Percentiles rank a stretch among this genome's conserved stretches.
These are phyloP conservation scores for Brachyptera risi DNA, from an alignment of 2,888 invertebrate species.

Conservation along the genomic window DNA sequence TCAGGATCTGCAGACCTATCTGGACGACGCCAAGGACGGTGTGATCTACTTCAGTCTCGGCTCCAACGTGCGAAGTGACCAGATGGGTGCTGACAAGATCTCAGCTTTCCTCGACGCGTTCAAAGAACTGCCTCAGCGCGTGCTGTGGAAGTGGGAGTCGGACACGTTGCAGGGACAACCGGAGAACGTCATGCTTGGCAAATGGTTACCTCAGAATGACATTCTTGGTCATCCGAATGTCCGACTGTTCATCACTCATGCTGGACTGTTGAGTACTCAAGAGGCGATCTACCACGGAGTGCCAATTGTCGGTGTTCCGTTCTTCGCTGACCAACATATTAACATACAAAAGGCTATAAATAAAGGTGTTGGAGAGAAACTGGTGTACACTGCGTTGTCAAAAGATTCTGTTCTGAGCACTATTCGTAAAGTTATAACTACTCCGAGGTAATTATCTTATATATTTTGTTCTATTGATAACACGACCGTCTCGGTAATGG, in stretches of 20 bases:
- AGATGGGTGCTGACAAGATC: constrained; percentile 28
- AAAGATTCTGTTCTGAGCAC: constrained; percentile 36
- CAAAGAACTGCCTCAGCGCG: constrained; percentile 32
- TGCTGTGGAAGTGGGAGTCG: constrained; percentile 43
- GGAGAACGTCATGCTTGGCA: constrained; percentile 40
- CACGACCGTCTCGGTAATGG: too few species aligned
- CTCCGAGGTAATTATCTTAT: constrained; percentile 36
- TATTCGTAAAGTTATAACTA: constrained; percentile 37
- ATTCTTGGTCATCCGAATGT: constrained; percentile 46
- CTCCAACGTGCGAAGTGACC: constrained; percentile 38
- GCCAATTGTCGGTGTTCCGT: constrained; percentile 51
- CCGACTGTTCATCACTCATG: constrained; percentile 48
- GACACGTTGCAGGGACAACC: constrained; percentile 35
- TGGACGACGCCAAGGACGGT: too few species aligned
- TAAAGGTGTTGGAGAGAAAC: constrained; percentile 41
- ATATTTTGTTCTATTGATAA: too few species aligned
- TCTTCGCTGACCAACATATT: constrained; percentile 49
- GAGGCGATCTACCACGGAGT: constrained; percentile 49
- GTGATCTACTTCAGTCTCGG: constrained; percentile 42
- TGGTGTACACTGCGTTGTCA: constrained; percentile 35
- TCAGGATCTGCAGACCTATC: constrained; percentile 46
- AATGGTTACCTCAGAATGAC: constrained; percentile 50
- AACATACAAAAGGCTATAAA: constrained; percentile 40
- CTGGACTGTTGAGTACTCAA: constrained; percentile 49
- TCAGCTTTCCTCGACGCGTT: constrained; percentile 39